phyloP scores from a whole-genome alignment of 2,888 invertebrate genomes.

The Melangyna quadrimaculata region DNA sequence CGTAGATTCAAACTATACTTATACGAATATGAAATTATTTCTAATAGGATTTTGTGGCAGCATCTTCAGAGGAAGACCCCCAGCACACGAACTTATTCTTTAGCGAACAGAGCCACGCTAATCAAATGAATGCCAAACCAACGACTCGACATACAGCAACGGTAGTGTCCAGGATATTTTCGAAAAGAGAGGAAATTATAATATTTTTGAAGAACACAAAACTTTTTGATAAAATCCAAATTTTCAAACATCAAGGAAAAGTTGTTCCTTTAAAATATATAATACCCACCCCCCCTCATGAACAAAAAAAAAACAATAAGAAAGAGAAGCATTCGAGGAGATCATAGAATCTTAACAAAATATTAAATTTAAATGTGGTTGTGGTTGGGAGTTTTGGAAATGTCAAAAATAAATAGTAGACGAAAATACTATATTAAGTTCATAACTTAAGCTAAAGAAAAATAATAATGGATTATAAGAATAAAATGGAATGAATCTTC shows the following conservation, averaged over 20 bases:
- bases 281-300: not conserved
- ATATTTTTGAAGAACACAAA: conserved; percentile 19
- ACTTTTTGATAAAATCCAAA: conserved; percentile 19
- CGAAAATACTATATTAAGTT: not conserved
- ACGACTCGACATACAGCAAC: too few species aligned
- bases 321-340: conserved; percentile 13
- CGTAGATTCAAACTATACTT: not conserved
- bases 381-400: conserved; percentile 18
- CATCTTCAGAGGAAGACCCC: not conserved
- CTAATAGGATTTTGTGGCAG: conserved; percentile 44
- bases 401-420: conserved; percentile 22
- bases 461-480: not conserved
- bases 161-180: conserved; percentile 4
- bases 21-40: conserved; percentile 38
- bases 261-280: not conserved
- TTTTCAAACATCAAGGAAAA: not conserved
- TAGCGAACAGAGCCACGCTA: conserved; percentile 2
- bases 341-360: conserved; percentile 53
- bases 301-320: not conserved
- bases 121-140: conserved; percentile 41
- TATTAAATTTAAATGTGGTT: conserved; percentile 39
- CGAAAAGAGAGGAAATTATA: not conserved
- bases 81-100: not conserved
- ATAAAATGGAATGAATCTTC: not conserved
- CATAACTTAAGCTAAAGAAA: not conserved